Base-by-base conservation (phyloP, 2,113 vertebrate species). In the Hyla sarda region DNA sequence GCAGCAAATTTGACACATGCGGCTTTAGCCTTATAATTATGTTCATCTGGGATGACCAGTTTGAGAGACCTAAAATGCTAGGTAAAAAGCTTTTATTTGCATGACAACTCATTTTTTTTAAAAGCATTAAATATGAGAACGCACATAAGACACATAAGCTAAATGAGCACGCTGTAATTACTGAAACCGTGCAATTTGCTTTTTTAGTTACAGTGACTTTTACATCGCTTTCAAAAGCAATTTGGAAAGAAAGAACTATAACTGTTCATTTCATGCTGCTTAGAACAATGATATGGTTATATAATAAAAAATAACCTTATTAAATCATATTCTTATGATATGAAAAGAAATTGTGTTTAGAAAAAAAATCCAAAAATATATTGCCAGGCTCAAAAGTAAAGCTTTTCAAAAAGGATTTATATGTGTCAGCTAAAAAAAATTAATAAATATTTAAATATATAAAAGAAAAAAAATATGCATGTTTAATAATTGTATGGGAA, bases 161-260 rank as follows among this genome's bases (percentile, higher is more conserved):
- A 62, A 62, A 80, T 80, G 56, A 80, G 23, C 78, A 80, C 47
- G 23, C 41, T 81, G 37, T 65, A 81, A 81, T 65, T 47, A 81
- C 30, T 25, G n/a, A 60, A 81, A 25, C 54, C n/a, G 41, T 58
- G 37, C 34, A 28, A 65, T 81, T 81, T 81, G 56, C 78, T 62
- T 80, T 62, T 80, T 62, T 25, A 80, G 77, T 62, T 56, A 80
- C 54, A 62, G 54, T 62, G 77, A 60, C 52, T 80, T 80, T 78
- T 54, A 60, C 23, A 80, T 79, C 23, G 14, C 32, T 80, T 80
- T 56, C 34, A 62, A 80, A 45, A 25, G 56, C n/a, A 80, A 62
- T 62, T 62, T 34, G 16, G 12, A 8, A 80, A 62, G 21, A 62
- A 62, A 80, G 13, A 47, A 8, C 32, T 79, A 16, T 62, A 80